Base-by-base conservation (phyloP, 1,140 invertebrate genomes). In the Dolichoris vasculosae region DNA sequence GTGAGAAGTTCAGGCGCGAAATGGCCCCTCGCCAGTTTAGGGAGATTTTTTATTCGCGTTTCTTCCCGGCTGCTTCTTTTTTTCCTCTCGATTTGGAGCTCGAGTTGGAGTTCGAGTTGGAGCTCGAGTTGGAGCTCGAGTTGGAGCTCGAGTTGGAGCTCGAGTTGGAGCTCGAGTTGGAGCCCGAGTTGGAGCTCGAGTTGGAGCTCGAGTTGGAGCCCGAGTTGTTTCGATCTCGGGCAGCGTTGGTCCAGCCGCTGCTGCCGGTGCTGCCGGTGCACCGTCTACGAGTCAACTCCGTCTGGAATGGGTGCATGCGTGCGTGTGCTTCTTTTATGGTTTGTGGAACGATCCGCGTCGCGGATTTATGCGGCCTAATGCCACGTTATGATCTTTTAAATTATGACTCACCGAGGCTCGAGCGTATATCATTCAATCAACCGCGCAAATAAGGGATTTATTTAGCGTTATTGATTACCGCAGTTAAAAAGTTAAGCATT, bases 1-100 rank as follows among this genome's bases (percentile, higher is more conserved):
- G 88, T 84, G 88, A 83, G 83, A 89, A 87, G 88, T 87, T 87
- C 48, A 79, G 87, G 88, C 86, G 87, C 86, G 88, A 88, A 88
- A 64, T 38, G 67, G 67, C 35, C 67, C 32, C 67, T 69, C 67
- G 67, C 67, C 23, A 71, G 43, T 81, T 71, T 81, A 40, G 78
- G 32, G 26, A 8, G 23, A 30, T 30, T 77, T 78, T 59, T 63
- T 78, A 32, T 63, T 59, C 46, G 46, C 26, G 30, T 76, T 46
- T 75, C 13, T 32, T 15, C 46, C 8, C n/a, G 6, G 7, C 51
- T 17, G 15, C 38, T 20, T n/a, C 2, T 69, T 23, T n/a, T 35
- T 30, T 17, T 8, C n/a, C 26, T 26, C 43, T 76, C 43, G n/a
- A 30, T n/a, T n/a, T n/a, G n/a, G n/a, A n/a, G n/a, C n/a, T n/a